Evolutionary conservation across 2,113 vertebrate genomes (phyloP), one percentile per base, ranked within the genome.

Genomic region (Perca flavescens): DNA sequence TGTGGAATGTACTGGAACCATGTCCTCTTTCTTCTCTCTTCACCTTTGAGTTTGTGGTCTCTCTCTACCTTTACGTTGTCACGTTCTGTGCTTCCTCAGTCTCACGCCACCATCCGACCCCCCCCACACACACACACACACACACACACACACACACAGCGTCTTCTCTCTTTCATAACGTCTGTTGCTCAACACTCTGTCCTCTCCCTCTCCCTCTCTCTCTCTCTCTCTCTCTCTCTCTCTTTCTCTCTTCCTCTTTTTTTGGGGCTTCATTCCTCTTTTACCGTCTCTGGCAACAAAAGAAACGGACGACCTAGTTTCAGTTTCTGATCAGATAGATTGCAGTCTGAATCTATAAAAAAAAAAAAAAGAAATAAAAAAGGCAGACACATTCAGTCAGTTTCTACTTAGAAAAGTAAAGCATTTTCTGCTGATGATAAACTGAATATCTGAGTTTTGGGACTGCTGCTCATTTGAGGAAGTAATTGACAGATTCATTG

Each of bases 191-290:
- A 68, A 86, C 58, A 12, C 62, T 3, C 54, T 12, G 2, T 34
- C 9, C 31, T 40, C 34, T 21, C 4, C 1, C n/a, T 25, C 11
- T 1, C 62, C 14, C 36, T n/a, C 40, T 4, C 31, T 57, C 47
- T 34, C 0, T 31, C 25, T 25, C 25, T 25, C 25, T 25, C 3
- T 17, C 3, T 74, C 50, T 81, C 47, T 74, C n/a, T n/a, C n/a
- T n/a, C n/a, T 28, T 1, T 70, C 57, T 81, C 68, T 74, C 74
- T 88, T 90, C 82, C 82, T 85, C 82, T 89, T 85, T 70, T 61
- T 28, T 22, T 5, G 31, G 58, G 83, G 53, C 65, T 71, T 81
- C 73, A 73, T 86, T 91, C 87, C 85, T 83, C 79, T 89, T 89
- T 81, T 28, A 46, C 53, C 2, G 16, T 68, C 71, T 72, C 34